Base-by-base conservation (phyloP, 2,797 vertebrate genomes). In the Triplophysa yarkandensis region DNA sequence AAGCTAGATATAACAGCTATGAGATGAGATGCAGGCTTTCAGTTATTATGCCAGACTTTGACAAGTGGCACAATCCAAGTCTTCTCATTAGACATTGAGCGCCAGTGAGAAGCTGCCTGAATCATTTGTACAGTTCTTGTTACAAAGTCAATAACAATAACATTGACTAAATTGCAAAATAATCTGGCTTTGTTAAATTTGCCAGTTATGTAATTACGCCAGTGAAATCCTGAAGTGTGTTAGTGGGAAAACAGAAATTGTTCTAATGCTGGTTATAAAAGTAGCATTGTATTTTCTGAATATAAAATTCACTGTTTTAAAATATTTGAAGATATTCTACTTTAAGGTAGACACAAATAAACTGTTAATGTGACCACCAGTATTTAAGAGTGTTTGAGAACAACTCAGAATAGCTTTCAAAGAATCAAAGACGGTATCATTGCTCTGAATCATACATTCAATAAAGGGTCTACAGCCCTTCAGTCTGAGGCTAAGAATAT, bases 41-140 rank as follows among this genome's bases (percentile, higher is more conserved):
- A 27, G 52, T 54, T 54, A 54, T 54, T 54, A 54, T 7, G 11
- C 52, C 52, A 54, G 52, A 54, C 52, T 54, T 27, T 54, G 52
- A 54, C 52, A 54, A 54, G 25, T 14, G 25, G 52, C 52, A 27
- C 25, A 27, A 16, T 25, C 25, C 4, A 23, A 27, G 23, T 27
- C 52, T 27, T 54, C 23, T 54, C 52, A 54, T 54, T 54, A 54
- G 23, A 54, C 19, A 16, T 23, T 13, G 13, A 27, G 23, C 27
- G 52, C 52, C 13, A 54, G 25, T 54, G n/a, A 54, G 21, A 8
- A 52, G 52, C 52, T 27, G 52, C 52, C 23, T 28, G 25, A 54
- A 54, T 54, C 25, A 54, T 16, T 27, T 54, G 52, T 54, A 27
- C 14, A 54, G 25, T 54, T 54, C 13, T 28, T 54, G 52, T 54